Percentiles rank a stretch among this genome's conserved stretches.
Conservation (phyloP, 2,888 invertebrate species). For the Nemoura dubitans region DNA sequence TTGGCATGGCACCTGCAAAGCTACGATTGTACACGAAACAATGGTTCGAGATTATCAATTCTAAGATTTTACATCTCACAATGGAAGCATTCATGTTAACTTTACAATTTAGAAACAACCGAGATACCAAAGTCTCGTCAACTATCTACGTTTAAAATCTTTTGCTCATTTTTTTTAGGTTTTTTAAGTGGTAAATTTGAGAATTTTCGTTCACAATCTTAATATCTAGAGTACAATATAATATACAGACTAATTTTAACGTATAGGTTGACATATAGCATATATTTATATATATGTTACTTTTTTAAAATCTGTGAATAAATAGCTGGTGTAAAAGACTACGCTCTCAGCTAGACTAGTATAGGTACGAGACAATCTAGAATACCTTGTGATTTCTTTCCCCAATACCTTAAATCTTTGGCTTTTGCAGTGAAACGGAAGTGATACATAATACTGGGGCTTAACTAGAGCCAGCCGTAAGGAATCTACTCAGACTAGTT, state of each 20-base stretch:
- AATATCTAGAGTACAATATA: not conserved
- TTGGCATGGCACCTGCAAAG: not conserved
- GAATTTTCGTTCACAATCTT: not conserved
- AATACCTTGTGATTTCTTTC: not conserved
- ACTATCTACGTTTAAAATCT: not conserved
- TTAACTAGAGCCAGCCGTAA: not conserved
- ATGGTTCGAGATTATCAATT: not conserved
- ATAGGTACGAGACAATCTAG: not conserved
- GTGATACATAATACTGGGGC: not conserved
- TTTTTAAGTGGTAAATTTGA: not conserved
- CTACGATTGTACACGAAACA: not conserved
- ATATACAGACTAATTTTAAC: not conserved
- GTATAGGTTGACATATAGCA: not conserved
- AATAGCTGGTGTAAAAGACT: conserved; percentile 23
- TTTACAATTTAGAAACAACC: conserved; percentile 3
- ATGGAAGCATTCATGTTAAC: conserved; percentile 5
- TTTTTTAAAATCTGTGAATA: conserved; percentile 1
- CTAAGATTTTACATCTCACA: conserved; percentile 7
- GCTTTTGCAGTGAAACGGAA: conserved; percentile 7
- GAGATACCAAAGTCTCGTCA: not conserved
- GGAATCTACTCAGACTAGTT: not conserved
- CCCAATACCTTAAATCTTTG: not conserved
- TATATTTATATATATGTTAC: not conserved
- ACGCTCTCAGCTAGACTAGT: not conserved
- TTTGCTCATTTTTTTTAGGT: not conserved